Percentiles rank a stretch among this genome's conserved stretches.
phyloP scores from a whole-genome alignment of 35 echinoderm and acorn worm genomes.

The Eucidaris tribuloides region DNA sequence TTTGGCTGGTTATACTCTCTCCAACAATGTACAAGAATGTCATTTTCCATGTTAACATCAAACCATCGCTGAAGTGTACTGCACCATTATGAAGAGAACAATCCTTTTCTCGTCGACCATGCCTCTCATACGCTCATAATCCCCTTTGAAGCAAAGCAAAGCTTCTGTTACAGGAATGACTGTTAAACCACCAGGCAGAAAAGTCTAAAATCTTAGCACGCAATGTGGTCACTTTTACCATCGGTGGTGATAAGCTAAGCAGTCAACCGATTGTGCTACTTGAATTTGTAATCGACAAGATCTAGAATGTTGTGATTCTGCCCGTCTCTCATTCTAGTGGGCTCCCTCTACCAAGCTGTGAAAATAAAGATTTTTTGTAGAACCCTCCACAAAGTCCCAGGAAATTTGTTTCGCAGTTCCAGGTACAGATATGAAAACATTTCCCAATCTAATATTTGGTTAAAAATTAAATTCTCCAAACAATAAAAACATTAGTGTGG shows the following conservation, averaged over 20 bases:
- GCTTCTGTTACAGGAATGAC: background rate
- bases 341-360: background rate
- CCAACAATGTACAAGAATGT: background rate
- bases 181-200: background rate
- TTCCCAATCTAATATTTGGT: background rate
- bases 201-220: background rate
- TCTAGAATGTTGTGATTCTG: background rate
- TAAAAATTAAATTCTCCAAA: background rate
- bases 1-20: background rate
- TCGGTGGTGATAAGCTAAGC: background rate
- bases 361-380: background rate
- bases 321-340: slow-evolving; percentile 2
- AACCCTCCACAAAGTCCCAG: background rate
- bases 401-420: background rate
- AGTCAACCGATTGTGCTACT: background rate
- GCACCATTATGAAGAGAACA: too few species aligned
- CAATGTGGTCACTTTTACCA: slow-evolving; percentile 4
- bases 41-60: background rate
- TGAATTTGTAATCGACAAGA: background rate
- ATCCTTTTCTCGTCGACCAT: background rate
- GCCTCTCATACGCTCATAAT: background rate
- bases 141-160: background rate
- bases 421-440: background rate
- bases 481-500: background rate
- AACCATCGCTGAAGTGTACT: background rate